phyloP scores from a whole-genome alignment of 2,113 vertebrate genomes.

The Telmatochromis sp. region DNA sequence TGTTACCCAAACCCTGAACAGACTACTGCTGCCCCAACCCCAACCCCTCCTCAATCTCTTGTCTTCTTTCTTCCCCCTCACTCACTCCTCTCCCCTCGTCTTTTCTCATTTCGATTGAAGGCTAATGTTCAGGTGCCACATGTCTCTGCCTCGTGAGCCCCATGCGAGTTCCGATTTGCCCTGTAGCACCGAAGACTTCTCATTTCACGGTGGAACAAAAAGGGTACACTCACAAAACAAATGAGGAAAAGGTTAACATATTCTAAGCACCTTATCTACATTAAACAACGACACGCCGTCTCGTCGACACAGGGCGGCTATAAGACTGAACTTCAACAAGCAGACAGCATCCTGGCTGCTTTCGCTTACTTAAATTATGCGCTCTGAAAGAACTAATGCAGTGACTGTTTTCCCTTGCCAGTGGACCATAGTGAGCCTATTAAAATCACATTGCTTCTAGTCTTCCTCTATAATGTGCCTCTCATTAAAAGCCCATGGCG shows the following conservation, averaged over 20 bases:
- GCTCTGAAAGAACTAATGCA: slow-evolving; percentile 32
- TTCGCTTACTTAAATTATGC: slow-evolving; percentile 33
- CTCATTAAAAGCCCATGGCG: slow-evolving; percentile 53
- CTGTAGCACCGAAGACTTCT: slow-evolving; percentile 6
- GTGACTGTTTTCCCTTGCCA: slow-evolving; percentile 37
- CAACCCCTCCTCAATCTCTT: neutral
- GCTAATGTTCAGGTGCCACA: slow-evolving; percentile 47
- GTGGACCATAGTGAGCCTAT: slow-evolving; percentile 57
- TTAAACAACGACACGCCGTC: slow-evolving; percentile 15
- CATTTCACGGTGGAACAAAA: slow-evolving; percentile 45
- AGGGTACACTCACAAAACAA: slow-evolving; percentile 44
- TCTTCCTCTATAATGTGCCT: slow-evolving; percentile 25
- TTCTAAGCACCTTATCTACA: slow-evolving; percentile 58
- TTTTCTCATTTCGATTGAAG: slow-evolving; percentile 42
- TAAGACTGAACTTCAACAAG: slow-evolving; percentile 28
- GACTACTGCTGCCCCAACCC: neutral
- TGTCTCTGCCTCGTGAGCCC: slow-evolving; percentile 16
- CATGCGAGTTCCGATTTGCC: slow-evolving; percentile 4
- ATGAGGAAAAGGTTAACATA: slow-evolving; percentile 65
- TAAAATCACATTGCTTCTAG: slow-evolving; percentile 50
- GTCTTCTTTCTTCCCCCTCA: neutral
- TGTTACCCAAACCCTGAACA: slow-evolving; percentile 26
- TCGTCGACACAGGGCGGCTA: neutral
- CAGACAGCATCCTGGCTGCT: slow-evolving; percentile 9
- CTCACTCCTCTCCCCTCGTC: neutral